A percentile compares a stretch with the other conserved stretches of the same genome.
Evolutionary conservation across 2,888 invertebrate genomes (phyloP).

Genomic region (Noctua comes): DNA sequence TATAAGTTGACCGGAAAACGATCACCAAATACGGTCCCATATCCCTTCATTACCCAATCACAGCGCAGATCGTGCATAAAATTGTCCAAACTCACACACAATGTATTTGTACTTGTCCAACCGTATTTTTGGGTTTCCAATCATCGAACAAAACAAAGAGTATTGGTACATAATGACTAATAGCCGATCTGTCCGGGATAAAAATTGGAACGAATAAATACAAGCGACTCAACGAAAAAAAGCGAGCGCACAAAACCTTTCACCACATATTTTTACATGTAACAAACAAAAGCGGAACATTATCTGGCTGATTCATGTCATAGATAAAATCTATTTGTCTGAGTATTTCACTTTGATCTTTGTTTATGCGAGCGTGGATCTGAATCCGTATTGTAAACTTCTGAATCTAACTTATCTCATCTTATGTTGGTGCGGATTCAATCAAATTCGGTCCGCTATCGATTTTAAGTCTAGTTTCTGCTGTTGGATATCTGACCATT

Average conservation of each 20-base stretch:
- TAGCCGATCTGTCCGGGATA: slow-evolving; percentile 56
- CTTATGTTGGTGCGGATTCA: slow-evolving; percentile 45
- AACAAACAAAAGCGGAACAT: slow-evolving; percentile 71
- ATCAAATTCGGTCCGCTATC: slow-evolving; percentile 49
- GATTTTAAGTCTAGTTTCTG: slow-evolving; percentile 40
- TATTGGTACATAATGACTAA: slow-evolving; percentile 64
- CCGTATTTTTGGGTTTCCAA: slow-evolving; percentile 59
- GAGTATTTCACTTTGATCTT: slow-evolving; percentile 69
- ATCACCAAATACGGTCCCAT: slow-evolving; percentile 43
- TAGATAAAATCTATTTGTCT: slow-evolving; percentile 73
- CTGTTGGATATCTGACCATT: slow-evolving; percentile 21
- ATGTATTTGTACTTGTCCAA: slow-evolving; percentile 52
- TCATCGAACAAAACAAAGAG: slow-evolving; percentile 63
- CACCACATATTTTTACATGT: slow-evolving; percentile 67
- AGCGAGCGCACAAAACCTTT: slow-evolving; percentile 62
- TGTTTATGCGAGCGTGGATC: slow-evolving; percentile 63
- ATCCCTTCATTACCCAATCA: slow-evolving; percentile 47
- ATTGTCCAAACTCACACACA: slow-evolving; percentile 47
- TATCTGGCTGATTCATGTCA: slow-evolving; percentile 71
- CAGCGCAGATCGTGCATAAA: slow-evolving; percentile 41
- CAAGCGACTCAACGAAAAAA: slow-evolving; percentile 62
- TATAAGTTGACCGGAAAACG: slow-evolving; percentile 48
- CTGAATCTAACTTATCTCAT: slow-evolving; percentile 59
- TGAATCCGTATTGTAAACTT: slow-evolving; percentile 62
- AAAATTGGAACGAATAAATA: slow-evolving; percentile 67